Evolutionary conservation across 2,888 invertebrate genomes (phyloP), one percentile per base, ranked within the genome.

Genomic region (Scaptomyza cyrtandrae): DNA sequence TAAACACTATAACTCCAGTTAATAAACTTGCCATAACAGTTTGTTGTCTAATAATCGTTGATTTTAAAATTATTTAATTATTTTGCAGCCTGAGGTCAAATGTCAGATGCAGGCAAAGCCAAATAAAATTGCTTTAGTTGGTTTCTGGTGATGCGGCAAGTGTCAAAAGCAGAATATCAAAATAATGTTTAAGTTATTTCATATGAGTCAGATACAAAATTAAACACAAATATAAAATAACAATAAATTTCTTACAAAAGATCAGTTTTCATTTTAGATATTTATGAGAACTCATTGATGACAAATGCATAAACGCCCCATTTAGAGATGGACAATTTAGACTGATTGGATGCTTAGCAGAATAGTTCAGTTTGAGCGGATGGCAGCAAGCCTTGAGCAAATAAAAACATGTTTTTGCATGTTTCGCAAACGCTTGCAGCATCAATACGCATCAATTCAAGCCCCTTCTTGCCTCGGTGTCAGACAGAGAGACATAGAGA

Each of bases 31-130:
- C 55, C 66, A 68, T 68, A 59, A 71, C 80, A 88, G 59, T 88
- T 88, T 75, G 29, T 19, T 53, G 78, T 57, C 72, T 86, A 86
- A 84, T 84, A 77, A 78, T 75, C 67, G 86, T 88, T 80, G 75
- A 86, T 86, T 78, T 86, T 88, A 65, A 83, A 88, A 83, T 86
- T 71, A 86, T 88, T 88, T 71, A 65, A 82, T 79, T 71, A 65
- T 79, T 79, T 72, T 80, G 60, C 61, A 46, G 67, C 76, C 52
- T 14, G 58, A 39, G 69, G 81, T 43, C 52, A 72, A 71, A 58
- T 72, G 88, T 80, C 86, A 78, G 35, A 29, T 19, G 48, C 88
- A 87, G 69, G 52, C 61, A 55, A 77, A 69, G 61, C 19, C 52
- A 54, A 55, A 57, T 43, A 33, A 39, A 73, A 49, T 41, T 16